Evolutionary conservation across 2,113 vertebrate species (phyloP), one percentile per base, ranked within the genome.

Genomic region (Dendrocopos noguchii): DNA sequence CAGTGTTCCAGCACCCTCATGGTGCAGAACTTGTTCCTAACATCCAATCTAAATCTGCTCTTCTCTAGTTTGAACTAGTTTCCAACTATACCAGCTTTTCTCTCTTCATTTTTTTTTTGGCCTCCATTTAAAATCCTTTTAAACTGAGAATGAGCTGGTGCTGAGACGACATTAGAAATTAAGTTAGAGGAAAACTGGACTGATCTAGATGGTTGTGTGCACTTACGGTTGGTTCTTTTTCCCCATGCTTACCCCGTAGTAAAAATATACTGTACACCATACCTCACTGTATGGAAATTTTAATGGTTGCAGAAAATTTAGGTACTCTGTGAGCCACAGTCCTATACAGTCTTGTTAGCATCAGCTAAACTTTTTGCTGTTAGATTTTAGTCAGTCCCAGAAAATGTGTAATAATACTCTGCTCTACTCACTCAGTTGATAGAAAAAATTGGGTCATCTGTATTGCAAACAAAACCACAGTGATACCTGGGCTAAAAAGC

Each of bases 81-180:
- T 52, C 68, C 63, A 83, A 87, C 70, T 94, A 78, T 64, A 97
- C 81, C 70, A 93, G 65, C 53, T 95, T 93, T 94, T 93, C 44
- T 88, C 79, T 88, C 39, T 84, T 88, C 9, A 44, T 87, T 90
- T 85, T 80, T 42, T 5, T 12, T 12, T 36, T 36, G 36, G 7
- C 18, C 50, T 93, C 66, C 44, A 19, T 15, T 66, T 96, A 67
- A 73, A 93, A 73, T 55, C 80, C 70, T 92, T 70, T 33, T 46
- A 94, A 93, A 92, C 46, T 85, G 94, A 97, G 88, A 97, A 95
- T 80, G 82, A 95, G 93, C 79, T 96, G 92, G 74, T 94, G 87
- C 86, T 79, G 78, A 83, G 88, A 76, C 77, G 89, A 93, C 74
- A 80, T 57, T 19, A 93, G 77, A 68, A 96, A 88, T 94, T 93